phyloP scores from a whole-genome alignment of 2,113 vertebrate species.

The Drymodes brunneopygia region DNA sequence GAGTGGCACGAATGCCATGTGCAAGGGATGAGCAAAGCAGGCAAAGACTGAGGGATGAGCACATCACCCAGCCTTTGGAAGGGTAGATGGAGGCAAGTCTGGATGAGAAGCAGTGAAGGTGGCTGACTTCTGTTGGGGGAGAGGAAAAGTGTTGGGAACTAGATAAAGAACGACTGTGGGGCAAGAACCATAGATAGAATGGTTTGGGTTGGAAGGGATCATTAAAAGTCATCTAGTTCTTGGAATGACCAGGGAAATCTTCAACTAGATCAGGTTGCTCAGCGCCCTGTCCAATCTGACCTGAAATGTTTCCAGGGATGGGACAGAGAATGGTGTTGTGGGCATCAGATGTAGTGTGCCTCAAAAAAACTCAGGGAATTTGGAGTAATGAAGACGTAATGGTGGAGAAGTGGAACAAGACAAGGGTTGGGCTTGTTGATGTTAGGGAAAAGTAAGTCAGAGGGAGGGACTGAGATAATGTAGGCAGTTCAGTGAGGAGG shows the following conservation, averaged over 20 bases:
- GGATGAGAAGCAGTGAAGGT: background rate
- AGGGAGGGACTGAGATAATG: background rate
- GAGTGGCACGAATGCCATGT: accelerated
- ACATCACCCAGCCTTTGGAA: background rate
- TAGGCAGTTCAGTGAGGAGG: background rate
- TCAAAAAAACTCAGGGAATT: background rate
- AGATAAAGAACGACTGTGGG: background rate
- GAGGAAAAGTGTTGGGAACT: background rate
- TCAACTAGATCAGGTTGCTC: background rate
- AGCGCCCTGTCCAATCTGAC: background rate
- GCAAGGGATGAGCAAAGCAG: background rate
- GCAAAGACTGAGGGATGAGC: background rate
- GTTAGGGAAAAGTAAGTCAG: background rate
- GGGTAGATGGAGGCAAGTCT: background rate
- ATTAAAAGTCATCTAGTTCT: background rate
- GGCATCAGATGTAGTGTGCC: background rate
- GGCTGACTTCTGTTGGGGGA: background rate
- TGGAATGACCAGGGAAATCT: background rate
- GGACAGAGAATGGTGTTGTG: background rate
- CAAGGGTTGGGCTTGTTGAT: background rate
- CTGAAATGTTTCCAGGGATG: background rate
- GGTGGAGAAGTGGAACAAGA: background rate
- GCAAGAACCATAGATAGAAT: background rate
- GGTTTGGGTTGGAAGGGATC: background rate
- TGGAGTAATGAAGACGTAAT: background rate